Conservation (phyloP, 2,113 vertebrate genomes). For the Ptilonorhynchus violaceus region DNA sequence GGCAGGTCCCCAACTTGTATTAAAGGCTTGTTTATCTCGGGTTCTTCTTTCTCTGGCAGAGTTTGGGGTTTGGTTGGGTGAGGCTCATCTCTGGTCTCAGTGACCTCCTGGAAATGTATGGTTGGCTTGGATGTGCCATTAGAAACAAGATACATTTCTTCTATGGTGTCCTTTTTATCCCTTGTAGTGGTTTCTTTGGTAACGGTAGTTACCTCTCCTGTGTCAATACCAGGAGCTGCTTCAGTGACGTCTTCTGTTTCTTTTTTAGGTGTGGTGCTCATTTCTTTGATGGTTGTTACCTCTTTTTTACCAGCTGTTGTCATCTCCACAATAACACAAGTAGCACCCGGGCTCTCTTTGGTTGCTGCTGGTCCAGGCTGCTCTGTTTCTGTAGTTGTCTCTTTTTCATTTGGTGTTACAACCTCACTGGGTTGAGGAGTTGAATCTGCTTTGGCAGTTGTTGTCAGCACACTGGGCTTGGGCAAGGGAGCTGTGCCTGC, state of each 20-base stretch:
- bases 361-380: not conserved
- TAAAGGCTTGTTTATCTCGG: not conserved
- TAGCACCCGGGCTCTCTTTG: not conserved
- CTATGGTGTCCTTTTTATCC: constrained; percentile 31
- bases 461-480: not conserved
- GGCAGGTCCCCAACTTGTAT: not conserved
- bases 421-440: not conserved
- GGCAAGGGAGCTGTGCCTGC: not conserved
- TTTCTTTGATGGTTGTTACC: not conserved
- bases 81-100: not conserved
- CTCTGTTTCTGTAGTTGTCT: not conserved
- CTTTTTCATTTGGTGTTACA: not conserved
- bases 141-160: constrained; percentile 41
- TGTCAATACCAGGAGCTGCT: not conserved
- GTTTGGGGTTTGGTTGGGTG: not conserved
- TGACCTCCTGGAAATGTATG: constrained; percentile 33
- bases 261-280: not conserved
- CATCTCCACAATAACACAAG: not conserved
- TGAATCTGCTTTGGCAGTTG: not conserved
- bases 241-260: not conserved
- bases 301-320: not conserved
- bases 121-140: constrained; percentile 31
- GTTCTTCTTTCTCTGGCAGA: not conserved
- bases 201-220: not conserved
- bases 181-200: not conserved